Conservation (phyloP, 2,888 invertebrate species). For the Dasysyrphus albostriatus region DNA sequence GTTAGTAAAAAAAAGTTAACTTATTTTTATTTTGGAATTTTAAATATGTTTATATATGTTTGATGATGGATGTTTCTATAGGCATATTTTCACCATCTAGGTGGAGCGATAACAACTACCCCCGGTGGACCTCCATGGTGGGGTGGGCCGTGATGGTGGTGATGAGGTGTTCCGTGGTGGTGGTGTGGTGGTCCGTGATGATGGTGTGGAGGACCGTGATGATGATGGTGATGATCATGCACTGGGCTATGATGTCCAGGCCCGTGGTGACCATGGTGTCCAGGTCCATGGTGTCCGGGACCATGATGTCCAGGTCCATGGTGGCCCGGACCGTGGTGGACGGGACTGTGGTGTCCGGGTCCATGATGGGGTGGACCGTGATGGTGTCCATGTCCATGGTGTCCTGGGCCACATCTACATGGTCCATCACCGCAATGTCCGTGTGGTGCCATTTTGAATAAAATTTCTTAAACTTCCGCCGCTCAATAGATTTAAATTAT, state of each 20-base stretch:
- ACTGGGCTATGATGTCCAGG: conserved; percentile 24
- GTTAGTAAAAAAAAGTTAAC: conserved; percentile 15
- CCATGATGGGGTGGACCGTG: conserved; percentile 19
- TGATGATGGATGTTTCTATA: not conserved
- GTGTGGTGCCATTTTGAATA: conserved; percentile 32
- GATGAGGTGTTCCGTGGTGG: conserved; percentile 28
- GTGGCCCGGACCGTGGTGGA: conserved; percentile 24
- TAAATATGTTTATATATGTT: not conserved
- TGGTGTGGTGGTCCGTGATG: conserved; percentile 53
- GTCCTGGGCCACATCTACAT: conserved; percentile 3
- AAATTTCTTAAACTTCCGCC: not conserved
- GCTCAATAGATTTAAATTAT: not conserved
- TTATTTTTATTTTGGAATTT: conserved; percentile 3
- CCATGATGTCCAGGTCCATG: conserved; percentile 17
- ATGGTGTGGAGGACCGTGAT: conserved; percentile 68
- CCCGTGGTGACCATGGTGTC: conserved; percentile 4
- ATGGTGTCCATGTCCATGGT: conserved; percentile 11
- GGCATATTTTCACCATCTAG: not conserved
- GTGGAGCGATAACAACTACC: not conserved
- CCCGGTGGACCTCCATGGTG: conserved; percentile 41
- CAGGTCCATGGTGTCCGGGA: conserved; percentile 14
- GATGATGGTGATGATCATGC: conserved; percentile 39
- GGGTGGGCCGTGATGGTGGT: conserved; percentile 50
- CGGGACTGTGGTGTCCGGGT: not conserved
- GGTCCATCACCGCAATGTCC: conserved; percentile 25